Percentiles rank a stretch among this genome's conserved stretches.
Conservation (phyloP, 1,140 invertebrate genomes). For the Drosophila ironensis region DNA sequence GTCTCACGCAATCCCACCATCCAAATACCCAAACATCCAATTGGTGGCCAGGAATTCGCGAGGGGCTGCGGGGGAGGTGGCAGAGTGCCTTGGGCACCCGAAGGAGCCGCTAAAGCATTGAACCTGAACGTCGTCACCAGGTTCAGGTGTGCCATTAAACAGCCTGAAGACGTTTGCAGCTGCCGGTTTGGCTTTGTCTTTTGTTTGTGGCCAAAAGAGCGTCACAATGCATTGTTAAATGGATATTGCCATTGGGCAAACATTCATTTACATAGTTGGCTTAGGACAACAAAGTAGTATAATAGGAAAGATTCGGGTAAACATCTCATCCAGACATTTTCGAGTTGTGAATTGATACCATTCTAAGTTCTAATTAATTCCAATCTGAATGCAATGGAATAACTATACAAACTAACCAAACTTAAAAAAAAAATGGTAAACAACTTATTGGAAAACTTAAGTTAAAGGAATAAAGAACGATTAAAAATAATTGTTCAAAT, state of each 20-base stretch:
- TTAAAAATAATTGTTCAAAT: too few relatives aligned
- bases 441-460: too few relatives aligned
- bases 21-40: too few relatives aligned
- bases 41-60: neutral
- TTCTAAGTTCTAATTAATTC: too few relatives aligned
- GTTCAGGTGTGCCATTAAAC: constrained; percentile 57
- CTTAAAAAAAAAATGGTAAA: too few relatives aligned
- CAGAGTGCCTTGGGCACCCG: neutral
- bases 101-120: constrained; percentile 53
- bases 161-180: constrained; percentile 26
- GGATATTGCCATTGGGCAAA: neutral
- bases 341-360: too few relatives aligned
- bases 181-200: constrained; percentile 21
- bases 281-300: neutral
- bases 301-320: too few relatives aligned
- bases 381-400: too few relatives aligned
- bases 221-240: neutral
- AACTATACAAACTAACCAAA: too few relatives aligned
- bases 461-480: too few relatives aligned
- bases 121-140: constrained; percentile 60
- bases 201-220: constrained; percentile 1
- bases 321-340: too few relatives aligned
- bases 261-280: too few relatives aligned
- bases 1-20: constrained; percentile 41
- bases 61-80: neutral